Conservation (phyloP, 1,140 invertebrate species). For the Drosophila santomea region DNA sequence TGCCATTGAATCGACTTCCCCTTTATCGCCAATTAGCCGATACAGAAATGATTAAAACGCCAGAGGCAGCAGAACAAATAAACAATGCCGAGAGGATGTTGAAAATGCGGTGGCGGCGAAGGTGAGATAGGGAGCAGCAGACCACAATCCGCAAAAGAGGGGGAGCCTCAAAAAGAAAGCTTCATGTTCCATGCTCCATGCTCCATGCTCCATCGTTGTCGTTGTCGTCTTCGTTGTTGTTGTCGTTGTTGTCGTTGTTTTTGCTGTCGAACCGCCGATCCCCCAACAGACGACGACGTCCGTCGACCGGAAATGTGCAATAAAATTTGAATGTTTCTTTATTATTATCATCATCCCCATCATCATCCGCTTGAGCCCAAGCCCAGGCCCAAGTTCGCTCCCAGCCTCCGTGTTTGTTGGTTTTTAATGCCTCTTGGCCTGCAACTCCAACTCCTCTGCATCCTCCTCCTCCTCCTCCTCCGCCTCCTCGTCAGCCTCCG, state of each 20-base stretch:
- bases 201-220: constrained; percentile 10
- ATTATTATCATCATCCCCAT: constrained; percentile 80
- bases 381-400: constrained; percentile 41
- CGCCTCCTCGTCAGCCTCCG: constrained; percentile 1
- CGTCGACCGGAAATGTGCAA: constrained; percentile 83
- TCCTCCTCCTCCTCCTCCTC: constrained; percentile 3
- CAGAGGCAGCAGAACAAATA: constrained; percentile 31
- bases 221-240: constrained; percentile 1
- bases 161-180: constrained; percentile 56
- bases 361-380: constrained; percentile 46
- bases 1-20: not conserved
- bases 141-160: constrained; percentile 21
- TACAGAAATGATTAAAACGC: constrained; percentile 26
- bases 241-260: not conserved
- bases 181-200: not conserved
- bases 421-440: constrained; percentile 50
- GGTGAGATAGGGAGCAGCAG: constrained; percentile 23
- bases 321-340: constrained; percentile 84
- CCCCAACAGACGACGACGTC: constrained; percentile 43
- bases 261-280: constrained; percentile 29
- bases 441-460: constrained; percentile 30
- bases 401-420: constrained; percentile 31
- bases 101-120: constrained; percentile 21
- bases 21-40: constrained; percentile 31
- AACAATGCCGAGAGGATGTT: constrained; percentile 28